Conservation (phyloP, 2,113 vertebrate species). For the Oncorhynchus mykiss region DNA sequence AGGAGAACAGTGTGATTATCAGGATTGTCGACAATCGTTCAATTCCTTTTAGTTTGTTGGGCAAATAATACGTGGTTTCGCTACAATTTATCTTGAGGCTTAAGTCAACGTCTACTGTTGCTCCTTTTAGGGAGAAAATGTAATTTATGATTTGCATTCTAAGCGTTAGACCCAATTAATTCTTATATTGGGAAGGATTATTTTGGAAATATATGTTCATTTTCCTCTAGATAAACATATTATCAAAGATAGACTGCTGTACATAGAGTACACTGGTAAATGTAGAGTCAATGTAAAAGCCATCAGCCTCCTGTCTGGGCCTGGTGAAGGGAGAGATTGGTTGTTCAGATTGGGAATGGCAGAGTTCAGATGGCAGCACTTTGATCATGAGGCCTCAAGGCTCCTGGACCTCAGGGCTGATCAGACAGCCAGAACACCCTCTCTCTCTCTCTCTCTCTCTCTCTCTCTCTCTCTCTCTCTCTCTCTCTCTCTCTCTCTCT, state of each 20-base stretch:
- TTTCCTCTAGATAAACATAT: slow-evolving; percentile 12
- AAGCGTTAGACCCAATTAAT: not conserved
- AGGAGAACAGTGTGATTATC: slow-evolving; percentile 82
- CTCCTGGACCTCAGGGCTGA: slow-evolving; percentile 19
- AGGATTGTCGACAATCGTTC: slow-evolving; percentile 79
- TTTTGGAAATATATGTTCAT: not conserved
- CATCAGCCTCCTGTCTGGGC: not conserved
- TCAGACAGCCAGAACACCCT: slow-evolving; percentile 16
- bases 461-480: too few species aligned
- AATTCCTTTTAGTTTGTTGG: slow-evolving; percentile 83
- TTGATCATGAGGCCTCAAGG: slow-evolving; percentile 59
- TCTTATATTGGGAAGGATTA: not conserved
- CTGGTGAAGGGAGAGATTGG: slow-evolving; percentile 2
- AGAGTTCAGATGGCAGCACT: slow-evolving; percentile 49
- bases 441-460: too few species aligned
- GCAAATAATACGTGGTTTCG: slow-evolving; percentile 90
- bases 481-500: too few species aligned
- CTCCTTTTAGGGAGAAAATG: not conserved
- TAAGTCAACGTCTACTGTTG: slow-evolving; percentile 34
- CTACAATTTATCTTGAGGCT: slow-evolving; percentile 72
- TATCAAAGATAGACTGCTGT: not conserved
- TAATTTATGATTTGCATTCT: not conserved
- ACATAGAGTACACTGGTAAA: not conserved
- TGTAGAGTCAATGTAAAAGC: not conserved
- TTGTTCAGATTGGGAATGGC: slow-evolving; percentile 10